phyloP scores from a whole-genome alignment of 2,888 invertebrate genomes.

The Aelia acuminata region DNA sequence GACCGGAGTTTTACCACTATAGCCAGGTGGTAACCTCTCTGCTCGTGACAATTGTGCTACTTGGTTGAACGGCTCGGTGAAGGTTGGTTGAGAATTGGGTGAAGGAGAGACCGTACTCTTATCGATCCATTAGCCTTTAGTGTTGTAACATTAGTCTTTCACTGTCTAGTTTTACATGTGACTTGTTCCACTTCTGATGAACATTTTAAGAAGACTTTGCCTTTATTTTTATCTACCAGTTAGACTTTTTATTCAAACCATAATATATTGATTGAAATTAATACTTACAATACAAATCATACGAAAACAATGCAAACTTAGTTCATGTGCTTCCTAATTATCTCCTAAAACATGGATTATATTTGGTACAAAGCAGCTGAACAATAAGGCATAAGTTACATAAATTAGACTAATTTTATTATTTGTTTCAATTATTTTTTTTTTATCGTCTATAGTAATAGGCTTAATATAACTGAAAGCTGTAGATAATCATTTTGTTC shows the following conservation, averaged over 20 bases:
- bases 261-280: too few species aligned
- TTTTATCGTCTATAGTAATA: too few species aligned
- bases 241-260: not conserved
- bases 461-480: too few species aligned
- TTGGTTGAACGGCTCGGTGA: conserved; percentile 14
- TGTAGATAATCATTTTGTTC: too few species aligned
- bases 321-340: not conserved
- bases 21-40: conserved; percentile 35
- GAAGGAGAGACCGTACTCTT: conserved; percentile 24
- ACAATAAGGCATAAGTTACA: too few species aligned
- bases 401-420: too few species aligned
- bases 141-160: not conserved
- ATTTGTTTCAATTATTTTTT: too few species aligned
- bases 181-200: not conserved
- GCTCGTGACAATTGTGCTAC: conserved; percentile 35
- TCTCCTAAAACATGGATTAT: too few species aligned
- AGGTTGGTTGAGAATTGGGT: conserved; percentile 32
- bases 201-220: not conserved
- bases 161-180: not conserved
- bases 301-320: not conserved
- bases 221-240: not conserved
- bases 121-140: conserved; percentile 32
- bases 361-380: not conserved
- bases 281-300: not conserved
- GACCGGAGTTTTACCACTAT: conserved; percentile 28